Conservation (phyloP, 1,140 invertebrate species). For the Coelopa frigida region DNA sequence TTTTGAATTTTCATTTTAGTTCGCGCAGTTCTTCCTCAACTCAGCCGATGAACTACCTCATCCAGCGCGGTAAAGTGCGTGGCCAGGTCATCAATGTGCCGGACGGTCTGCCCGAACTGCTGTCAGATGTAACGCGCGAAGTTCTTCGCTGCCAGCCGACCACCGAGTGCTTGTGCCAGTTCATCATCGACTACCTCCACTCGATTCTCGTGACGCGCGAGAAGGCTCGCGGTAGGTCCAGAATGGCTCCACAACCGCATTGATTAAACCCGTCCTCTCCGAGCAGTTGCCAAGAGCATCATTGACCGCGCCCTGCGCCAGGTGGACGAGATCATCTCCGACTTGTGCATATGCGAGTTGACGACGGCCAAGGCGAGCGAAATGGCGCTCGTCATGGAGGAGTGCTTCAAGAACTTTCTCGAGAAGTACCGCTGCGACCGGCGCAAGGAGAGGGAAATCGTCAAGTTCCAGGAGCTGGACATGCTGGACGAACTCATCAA, state of each 20-base stretch:
- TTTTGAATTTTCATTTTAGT: no score
- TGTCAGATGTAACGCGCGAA: conserved; percentile 62
- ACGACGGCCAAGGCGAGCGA: conserved; percentile 27
- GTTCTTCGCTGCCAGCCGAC: conserved; percentile 56
- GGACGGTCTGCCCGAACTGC: conserved; percentile 59
- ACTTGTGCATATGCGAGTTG: conserved; percentile 35
- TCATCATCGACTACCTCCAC: conserved; percentile 63
- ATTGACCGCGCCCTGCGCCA: conserved; percentile 27
- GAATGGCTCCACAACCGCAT: neutral
- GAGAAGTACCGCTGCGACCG: conserved; percentile 34
- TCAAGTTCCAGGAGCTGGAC: conserved; percentile 30
- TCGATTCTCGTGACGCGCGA: conserved; percentile 60
- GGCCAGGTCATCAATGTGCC: conserved; percentile 46
- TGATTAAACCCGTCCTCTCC: neutral
- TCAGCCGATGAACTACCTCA: conserved; percentile 37
- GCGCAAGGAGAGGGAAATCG: conserved; percentile 24
- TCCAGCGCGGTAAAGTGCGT: conserved; percentile 34
- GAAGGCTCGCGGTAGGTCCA: conserved; percentile 29
- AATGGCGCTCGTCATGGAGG: conserved; percentile 30
- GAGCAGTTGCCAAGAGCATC: conserved; percentile 30
- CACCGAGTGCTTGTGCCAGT: conserved; percentile 51
- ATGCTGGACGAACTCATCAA: conserved; percentile 31
- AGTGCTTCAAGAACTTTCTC: conserved; percentile 37
- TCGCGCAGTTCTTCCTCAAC: no score
- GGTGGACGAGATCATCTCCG: conserved; percentile 35